These are phyloP conservation scores for Peromyscus aztecus DNA, from an alignment of 2,797 vertebrate species.

Conservation along the genomic window DNA sequence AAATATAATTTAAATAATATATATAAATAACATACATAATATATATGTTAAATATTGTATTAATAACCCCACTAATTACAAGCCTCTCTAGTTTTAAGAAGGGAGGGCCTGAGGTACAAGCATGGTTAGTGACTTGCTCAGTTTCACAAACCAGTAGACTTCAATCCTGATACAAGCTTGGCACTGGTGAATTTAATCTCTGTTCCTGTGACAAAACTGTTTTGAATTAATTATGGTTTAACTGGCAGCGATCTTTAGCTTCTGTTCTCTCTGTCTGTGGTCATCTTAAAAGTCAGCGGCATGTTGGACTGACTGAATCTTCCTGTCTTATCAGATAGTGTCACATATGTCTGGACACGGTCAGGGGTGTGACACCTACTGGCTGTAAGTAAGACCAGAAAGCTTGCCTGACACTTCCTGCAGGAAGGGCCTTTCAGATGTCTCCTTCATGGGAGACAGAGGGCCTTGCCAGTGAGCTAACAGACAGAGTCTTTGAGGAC, in stretches of 20 bases:
- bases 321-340: slow-evolving; percentile 62
- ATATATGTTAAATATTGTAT: not conserved
- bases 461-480: slow-evolving; percentile 11
- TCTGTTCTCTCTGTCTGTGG: slow-evolving; percentile 62
- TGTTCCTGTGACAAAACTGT: slow-evolving; percentile 30
- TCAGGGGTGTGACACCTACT: not conserved
- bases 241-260: slow-evolving; percentile 61
- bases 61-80: not conserved
- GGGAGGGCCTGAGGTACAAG: not conserved
- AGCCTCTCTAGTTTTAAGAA: not conserved
- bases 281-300: slow-evolving; percentile 63
- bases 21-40: not conserved
- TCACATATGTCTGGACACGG: not conserved
- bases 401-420: slow-evolving; percentile 12
- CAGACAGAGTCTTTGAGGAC: slow-evolving; percentile 29
- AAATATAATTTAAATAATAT: not conserved
- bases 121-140: not conserved
- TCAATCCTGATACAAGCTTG: not conserved
- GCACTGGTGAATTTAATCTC: slow-evolving; percentile 45
- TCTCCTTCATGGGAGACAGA: not conserved
- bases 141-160: not conserved
- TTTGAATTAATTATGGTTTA: slow-evolving; percentile 69
- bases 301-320: slow-evolving; percentile 1
- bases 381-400: not conserved
- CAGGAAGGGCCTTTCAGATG: slow-evolving; percentile 40